Conservation (phyloP, 2,888 invertebrate genomes). For the Synanthedon formicaeformis region DNA sequence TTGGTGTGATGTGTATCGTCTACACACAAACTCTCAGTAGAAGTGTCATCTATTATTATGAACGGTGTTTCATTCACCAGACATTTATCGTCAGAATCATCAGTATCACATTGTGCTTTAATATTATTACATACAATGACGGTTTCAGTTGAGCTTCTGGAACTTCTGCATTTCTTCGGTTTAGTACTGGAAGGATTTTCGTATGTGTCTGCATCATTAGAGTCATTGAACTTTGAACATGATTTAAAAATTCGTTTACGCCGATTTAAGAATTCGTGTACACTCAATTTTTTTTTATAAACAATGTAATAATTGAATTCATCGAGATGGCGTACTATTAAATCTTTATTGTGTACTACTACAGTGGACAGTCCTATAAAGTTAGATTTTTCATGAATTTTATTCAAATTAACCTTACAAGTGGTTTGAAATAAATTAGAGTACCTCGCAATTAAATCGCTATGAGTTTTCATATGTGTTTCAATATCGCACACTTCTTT, state of each 20-base stretch:
- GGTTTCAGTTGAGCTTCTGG: constrained; percentile 26
- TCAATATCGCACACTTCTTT: constrained; percentile 10
- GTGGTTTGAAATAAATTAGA: constrained; percentile 18
- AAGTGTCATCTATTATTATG: constrained; percentile 41
- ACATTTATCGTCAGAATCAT: background rate
- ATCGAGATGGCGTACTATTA: constrained; percentile 24
- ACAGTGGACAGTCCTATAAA: constrained; percentile 24
- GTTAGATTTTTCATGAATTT: constrained; percentile 34
- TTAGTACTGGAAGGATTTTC: constrained; percentile 12
- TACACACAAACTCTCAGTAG: constrained; percentile 24
- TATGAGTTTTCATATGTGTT: constrained; percentile 18
- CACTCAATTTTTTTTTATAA: constrained; percentile 13
- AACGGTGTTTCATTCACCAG: constrained; percentile 19
- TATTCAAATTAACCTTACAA: constrained; percentile 31
- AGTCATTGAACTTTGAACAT: constrained; percentile 11
- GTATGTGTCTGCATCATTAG: constrained; percentile 9
- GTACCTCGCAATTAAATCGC: constrained; percentile 16
- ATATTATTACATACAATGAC: constrained; percentile 17
- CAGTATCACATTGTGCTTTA: constrained; percentile 4
- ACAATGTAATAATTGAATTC: constrained; percentile 24
- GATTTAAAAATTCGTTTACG: background rate
- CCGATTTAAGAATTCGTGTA: background rate
- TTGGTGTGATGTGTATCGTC: constrained; percentile 9
- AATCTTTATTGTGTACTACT: constrained; percentile 28
- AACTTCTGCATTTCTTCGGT: constrained; percentile 20